Base-by-base conservation (phyloP, 2,888 invertebrate species). In the Nemurella pictetii region DNA sequence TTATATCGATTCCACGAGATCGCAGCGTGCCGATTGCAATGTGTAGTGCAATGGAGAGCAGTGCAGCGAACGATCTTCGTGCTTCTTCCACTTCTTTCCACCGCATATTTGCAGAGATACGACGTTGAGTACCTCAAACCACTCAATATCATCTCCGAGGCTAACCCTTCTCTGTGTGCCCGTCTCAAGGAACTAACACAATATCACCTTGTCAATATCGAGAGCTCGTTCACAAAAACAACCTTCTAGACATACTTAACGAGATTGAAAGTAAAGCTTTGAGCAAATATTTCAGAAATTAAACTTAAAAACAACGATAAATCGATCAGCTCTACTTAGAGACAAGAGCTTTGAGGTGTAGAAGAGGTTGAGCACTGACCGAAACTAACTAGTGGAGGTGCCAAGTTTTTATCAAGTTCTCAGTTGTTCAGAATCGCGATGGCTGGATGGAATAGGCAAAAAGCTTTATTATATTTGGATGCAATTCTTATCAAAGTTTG, bases 261-360 rank as follows among this genome's bases (percentile, higher is more conserved):
- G 30, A 30, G 78, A 78, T 78, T 78, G 78, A 30, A 30, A 78
- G 29, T 30, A 28, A n/a, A 28, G 78, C n/a, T 78, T 78, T 75
- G 75, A 75, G 75, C 75, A 75, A 75, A 75, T 75, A 75, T 75
- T 25, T 75, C 28, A 55, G 15, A 55, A 55, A 55, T 55, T 55
- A 55, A 55, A 55, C 55, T 12, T 2, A 7, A 55, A 15, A 20
- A 55, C 3, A 12, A 20, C 55, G 55, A 55, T 3, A 55, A n/a
- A 55, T 32, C 32, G 32, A 3, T 32, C 3, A 32, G 32, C 9
- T 32, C 32, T 32, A n/a, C n/a, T n/a, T n/a, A n/a, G n/a, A n/a
- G n/a, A n/a, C n/a, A 32, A 32, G 32, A 3, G 9, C 4, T 5
- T 32, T 32, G 32, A 32, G 4, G 32, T 9, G 32, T 32, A 32